Evolutionary conservation across 2,888 invertebrate species (phyloP), one percentile per base, ranked within the genome.

Genomic region (Philhelius pedissequus): DNA sequence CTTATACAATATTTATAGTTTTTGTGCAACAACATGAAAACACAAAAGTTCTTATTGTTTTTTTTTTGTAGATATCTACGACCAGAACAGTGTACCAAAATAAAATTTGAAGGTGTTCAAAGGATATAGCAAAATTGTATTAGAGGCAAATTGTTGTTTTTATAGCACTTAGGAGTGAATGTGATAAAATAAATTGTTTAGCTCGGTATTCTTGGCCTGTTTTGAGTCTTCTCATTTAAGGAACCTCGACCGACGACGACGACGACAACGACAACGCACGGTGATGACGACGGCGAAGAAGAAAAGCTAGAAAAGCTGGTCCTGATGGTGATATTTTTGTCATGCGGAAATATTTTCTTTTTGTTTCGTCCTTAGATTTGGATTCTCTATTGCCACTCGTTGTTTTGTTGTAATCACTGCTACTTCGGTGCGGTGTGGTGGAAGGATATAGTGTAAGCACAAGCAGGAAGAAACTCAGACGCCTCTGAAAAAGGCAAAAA

Each of bases 341-440:
- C 80, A 86, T 84, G 86, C 86, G 86, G 86, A 87, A 87, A 86
- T 86, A 82, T 77, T 35, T 62, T 76, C 64, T 73, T 84, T 64
- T 80, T 84, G 71, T 84, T 76, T 74, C 66, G 86, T 81, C 74
- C 86, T 79, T 86, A 68, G 45, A 70, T 86, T 52, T 30, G 8
- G 1, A 1, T 2, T 60, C n/a, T 62, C 50, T 52, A 35, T 75
- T 50, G 60, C 74, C 52, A 32, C 32, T 74, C 15, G 27, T 22
- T 64, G 64, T 48, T 48, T 54, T 66, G 54, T 73, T 73, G 38
- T 64, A 50, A 82, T 73, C 64, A 54, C 35, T 70, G 74, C 48
- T 11, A n/a, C n/a, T n/a, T n/a, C 45, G 20, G 5, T 13, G 6
- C 0, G 9, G 45, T 11, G 11, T 4, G 4, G 4, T 4, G 11